Evolutionary conservation across 2,797 vertebrate species (phyloP), one percentile per base, ranked within the genome.

Genomic region (Gephyroberyx darwinii): DNA sequence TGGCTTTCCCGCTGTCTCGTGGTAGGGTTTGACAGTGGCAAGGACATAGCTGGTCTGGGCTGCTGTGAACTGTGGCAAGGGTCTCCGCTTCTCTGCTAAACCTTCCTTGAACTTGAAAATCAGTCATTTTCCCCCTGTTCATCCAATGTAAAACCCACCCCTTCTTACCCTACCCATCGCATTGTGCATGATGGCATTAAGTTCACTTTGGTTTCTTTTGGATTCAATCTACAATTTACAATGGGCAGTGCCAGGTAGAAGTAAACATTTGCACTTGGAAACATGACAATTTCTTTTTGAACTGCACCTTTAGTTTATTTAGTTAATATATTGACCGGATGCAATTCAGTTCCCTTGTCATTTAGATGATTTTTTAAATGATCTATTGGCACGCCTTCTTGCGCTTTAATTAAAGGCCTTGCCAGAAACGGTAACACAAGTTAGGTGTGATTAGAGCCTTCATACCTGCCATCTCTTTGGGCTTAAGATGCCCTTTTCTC

Each of bases 361-460:
- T 48, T 43, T 70, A 47, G 54, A 19, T 53, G 30, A 2, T 12
- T 56, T 80, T 77, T 74, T 22, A 52, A 52, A 65, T 68, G 59
- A 61, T 59, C 60, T 20, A 65, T 65, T 39, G 61, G 31, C 62
- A 68, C 17, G n/a, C 69, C 72, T 68, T 50, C 30, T 43, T 65
- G 22, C 8, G 10, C n/a, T 5, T 66, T 71, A 75, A 84, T 85
- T 80, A 75, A 77, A 84, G 70, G 52, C 71, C 39, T 56, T 52
- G 43, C 43, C 26, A 47, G 51, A 71, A 73, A 66, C 2, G 10
- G 56, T 43, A 60, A 13, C 51, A 26, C 43, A 65, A 75, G 69
- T 48, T 56, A 33, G 73, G 63, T 81, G 64, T 81, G 69, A 84
- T 88, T 85, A 80, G 3, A 81, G 67, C 77, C 45, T 45, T 80